Conservation (phyloP, 1,140 invertebrate species). For the Ostrea denselamellosa region DNA sequence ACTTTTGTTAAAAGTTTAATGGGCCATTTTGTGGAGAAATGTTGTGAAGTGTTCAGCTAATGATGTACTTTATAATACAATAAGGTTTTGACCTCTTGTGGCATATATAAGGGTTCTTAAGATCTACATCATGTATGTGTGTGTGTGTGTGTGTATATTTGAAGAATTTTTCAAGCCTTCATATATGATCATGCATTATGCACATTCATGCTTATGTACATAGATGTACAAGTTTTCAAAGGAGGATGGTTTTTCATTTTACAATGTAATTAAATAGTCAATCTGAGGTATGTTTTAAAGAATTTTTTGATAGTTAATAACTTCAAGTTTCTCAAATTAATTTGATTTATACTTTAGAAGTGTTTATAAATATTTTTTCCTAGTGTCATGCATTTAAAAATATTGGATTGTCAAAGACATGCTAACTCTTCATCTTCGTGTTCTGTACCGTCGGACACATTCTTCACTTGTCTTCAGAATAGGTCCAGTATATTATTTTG, state of each 20-base stretch:
- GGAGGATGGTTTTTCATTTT: background rate
- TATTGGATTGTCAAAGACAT: too few species aligned
- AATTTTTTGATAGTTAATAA: too few species aligned
- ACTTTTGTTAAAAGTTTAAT: constrained; percentile 11
- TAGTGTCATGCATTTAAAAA: too few species aligned
- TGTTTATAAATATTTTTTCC: too few species aligned
- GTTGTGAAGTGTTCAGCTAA: constrained; percentile 26
- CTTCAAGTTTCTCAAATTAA: too few species aligned
- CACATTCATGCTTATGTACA: background rate
- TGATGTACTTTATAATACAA: constrained; percentile 15
- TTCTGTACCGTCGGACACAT: too few species aligned
- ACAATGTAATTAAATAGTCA: background rate
- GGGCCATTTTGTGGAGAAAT: constrained; percentile 21
- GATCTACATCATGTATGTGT: constrained; percentile 13
- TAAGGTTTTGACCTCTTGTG: constrained; percentile 20
- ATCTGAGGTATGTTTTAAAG: background rate
- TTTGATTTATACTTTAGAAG: too few species aligned
- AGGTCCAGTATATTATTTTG: background rate
- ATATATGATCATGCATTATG: background rate
- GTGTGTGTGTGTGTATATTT: constrained; percentile 1
- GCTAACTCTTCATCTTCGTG: too few species aligned
- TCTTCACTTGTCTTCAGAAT: too few species aligned
- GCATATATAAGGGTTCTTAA: background rate
- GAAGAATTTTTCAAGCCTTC: constrained; percentile 2
- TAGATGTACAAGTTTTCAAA: too few species aligned